Evolutionary conservation across 2,888 invertebrate genomes (phyloP), one percentile per base, ranked within the genome.

Genomic region (Cybosia mesomella): DNA sequence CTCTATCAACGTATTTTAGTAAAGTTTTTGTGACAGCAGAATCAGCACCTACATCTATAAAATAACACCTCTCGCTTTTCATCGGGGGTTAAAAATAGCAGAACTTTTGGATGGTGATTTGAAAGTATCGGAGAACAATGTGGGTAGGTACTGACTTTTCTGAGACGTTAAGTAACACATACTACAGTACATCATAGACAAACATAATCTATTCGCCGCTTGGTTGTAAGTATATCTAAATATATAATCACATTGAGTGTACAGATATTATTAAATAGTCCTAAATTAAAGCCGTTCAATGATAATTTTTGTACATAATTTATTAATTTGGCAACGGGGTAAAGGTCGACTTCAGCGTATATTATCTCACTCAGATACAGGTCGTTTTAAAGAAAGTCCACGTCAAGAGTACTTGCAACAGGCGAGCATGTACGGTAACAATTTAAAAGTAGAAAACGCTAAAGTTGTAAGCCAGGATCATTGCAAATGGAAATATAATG

Each of bases 141-240:
- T 18, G 18, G 49, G 32, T 18, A 43, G 49, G 32, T 39, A 60
- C 60, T 55, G 66, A 55, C 55, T 55, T 39, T 4, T 36, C 36
- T 57, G 22, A 61, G 57, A 57, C 43, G 22, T 1, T 32, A 49
- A 55, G 36, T 24, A 60, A 49, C 49, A 67, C 59, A 72, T 64
- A 68, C 64, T 76, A 67, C 61, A 70, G 58, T 69, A 64, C 61
- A 76, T 49, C 43, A 49, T 43, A 59, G 18, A 74, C n/a, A 59
- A 79, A 81, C 71, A 67, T 71, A 81, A 70, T 69, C 57, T 64
- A 64, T 64, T 67, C 55, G 58, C 66, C 59, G 24, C 66, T 65
- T 28, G 67, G 21, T 34, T 63, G 54, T 63, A 64, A 9, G 5
- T 43, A 15, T 49, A 24, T 32, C 65, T 77, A 68, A 79, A 71